Base-by-base conservation (phyloP, 2,113 vertebrate genomes). In the Nyctibius bracteatus region DNA sequence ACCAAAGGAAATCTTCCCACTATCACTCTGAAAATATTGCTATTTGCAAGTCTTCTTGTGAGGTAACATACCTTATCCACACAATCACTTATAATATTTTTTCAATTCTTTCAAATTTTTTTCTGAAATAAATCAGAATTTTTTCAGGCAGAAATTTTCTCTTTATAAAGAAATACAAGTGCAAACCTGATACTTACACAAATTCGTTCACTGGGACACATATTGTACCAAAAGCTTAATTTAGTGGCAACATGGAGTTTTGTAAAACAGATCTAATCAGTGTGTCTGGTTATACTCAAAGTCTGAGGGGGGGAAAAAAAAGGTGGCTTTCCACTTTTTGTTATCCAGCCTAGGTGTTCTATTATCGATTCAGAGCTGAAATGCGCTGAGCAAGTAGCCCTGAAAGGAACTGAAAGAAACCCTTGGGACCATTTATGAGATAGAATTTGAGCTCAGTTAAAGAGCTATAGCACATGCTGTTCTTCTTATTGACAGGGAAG, bases 331-430 rank as follows among this genome's bases (percentile, higher is more conserved):
- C 86, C 68, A 71, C 31, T 88, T 96, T 96, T 88, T 54, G 67
- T 94, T 94, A 66, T 95, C 90, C 59, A 81, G 86, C 12, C 68
- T 90, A 96, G 91, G 90, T 97, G 95, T 88, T 88, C 58, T 37
- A 77, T 84, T 97, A 97, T 94, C 1, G 90, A 96, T 95, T 97
- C 94, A 84, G 74, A 90, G 78, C 94, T 81, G 67, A 97, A 97
- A 95, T 95, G 80, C 87, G 84, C 95, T 87, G 92, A 96, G 91
- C 59, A 54, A 88, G 85, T 86, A 59, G 58, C 41, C 87, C 77
- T 75, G 61, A 63, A 79, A 67, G 16, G 66, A 97, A 93, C 87
- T 37, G 74, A 93, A 75, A 77, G 5, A 86, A 97, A 55, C 93
- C 92, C 91, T 16, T 18, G 94, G 91, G 94, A 94, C 77, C 21